Evolutionary conservation across 2,797 vertebrate genomes (phyloP), one percentile per base, ranked within the genome.

Genomic region (Microhierax caerulescens): DNA sequence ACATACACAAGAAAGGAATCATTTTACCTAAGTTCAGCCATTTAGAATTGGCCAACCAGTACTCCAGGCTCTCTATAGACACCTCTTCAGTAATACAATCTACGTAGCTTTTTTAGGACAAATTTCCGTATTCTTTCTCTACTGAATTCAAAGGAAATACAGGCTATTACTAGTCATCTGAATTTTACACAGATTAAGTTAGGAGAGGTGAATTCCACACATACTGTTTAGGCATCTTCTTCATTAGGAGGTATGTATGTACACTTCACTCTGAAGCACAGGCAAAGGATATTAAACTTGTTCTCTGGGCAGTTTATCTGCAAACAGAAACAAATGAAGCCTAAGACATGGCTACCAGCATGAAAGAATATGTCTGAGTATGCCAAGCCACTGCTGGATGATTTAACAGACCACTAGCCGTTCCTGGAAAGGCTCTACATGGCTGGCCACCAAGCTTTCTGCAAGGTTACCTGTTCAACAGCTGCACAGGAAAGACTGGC

Each of bases 221-320:
- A 74, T 74, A 88, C 34, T 88, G 37, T 83, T 92, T 45, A 76
- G 60, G 41, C n/a, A 93, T 45, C 68, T 85, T 94, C 83, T 94
- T 86, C 64, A 74, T 84, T 74, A 89, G 60, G 36, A 74, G 32
- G 28, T 57, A 80, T 80, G 32, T 84, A 91, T 37, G 34, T 65
- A 65, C 60, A 77, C 51, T 61, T 94, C 60, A 70, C 32, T 64
- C 76, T 80, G 73, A 94, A 70, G 64, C 22, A 83, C 54, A 64
- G 54, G 86, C n/a, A 96, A 88, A 93, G 48, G 41, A 69, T 86
- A 91, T 77, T 91, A 84, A 83, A 86, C 30, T 91, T 80, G 54
- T 50, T 93, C 54, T 76, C 68, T 93, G 64, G 68, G 19, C n/a
- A 88, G 34, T 76, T 91, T 77, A 77, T 45, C 28, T 88, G 60